Conservation (phyloP, 1,140 invertebrate genomes). For the Coenobita brevimanus region DNA sequence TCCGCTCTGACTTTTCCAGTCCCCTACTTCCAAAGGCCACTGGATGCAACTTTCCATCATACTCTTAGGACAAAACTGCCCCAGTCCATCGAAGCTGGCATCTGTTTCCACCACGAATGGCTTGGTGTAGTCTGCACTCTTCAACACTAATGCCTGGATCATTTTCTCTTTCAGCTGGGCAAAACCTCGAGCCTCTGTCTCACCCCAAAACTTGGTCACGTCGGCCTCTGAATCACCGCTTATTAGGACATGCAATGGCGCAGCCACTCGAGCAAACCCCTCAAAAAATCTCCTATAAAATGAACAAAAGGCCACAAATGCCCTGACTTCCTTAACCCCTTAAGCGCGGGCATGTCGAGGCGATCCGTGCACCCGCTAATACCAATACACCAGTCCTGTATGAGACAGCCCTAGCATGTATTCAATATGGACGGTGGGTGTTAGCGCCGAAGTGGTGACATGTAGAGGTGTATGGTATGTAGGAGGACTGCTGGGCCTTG, state of each 20-base stretch:
- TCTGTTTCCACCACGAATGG: too few relatives aligned
- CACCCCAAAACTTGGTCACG: not conserved
- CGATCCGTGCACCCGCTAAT: too few relatives aligned
- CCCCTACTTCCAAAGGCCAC: constrained; percentile 2
- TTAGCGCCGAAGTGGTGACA: too few relatives aligned
- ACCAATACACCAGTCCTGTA: too few relatives aligned
- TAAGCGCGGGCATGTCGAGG: too few relatives aligned
- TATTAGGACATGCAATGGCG: constrained; percentile 17
- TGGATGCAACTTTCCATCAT: constrained; percentile 23
- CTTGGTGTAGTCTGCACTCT: not conserved
- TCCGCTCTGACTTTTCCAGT: not conserved
- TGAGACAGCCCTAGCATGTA: too few relatives aligned
- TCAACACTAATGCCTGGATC: not conserved
- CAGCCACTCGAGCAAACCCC: constrained; percentile 4
- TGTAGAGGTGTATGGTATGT: too few relatives aligned
- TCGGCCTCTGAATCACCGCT: not conserved
- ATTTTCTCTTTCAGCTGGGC: not conserved
- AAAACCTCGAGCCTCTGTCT: not conserved
- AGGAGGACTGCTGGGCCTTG: too few relatives aligned
- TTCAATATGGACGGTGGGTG: too few relatives aligned
- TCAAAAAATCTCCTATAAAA: constrained; percentile 19
- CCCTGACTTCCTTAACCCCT: constrained; percentile 19
- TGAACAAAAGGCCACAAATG: constrained; percentile 22
- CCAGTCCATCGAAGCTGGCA: constrained; percentile 38
- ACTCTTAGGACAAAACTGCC: not conserved